A percentile compares a stretch with the other conserved stretches of the same genome.
Conservation (phyloP, 1,140 invertebrate species). For the Calliopsis andreniformis region DNA sequence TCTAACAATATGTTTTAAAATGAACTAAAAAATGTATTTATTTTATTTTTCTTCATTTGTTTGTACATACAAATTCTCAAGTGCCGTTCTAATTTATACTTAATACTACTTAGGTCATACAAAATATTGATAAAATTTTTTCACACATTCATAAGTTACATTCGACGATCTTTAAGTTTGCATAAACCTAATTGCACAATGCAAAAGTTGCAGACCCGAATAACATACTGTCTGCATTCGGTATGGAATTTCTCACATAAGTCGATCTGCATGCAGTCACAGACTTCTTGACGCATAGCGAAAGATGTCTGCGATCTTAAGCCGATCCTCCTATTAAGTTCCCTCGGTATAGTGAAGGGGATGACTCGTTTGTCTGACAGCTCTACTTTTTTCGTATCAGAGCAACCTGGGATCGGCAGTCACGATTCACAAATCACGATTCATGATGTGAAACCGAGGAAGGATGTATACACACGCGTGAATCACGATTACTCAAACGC, state of each 20-base stretch:
- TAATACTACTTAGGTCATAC: too few relatives aligned
- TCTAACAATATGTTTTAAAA: too few relatives aligned
- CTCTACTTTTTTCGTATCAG: conserved; percentile 49
- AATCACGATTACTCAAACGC: not conserved
- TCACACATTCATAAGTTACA: too few relatives aligned
- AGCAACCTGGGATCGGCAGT: conserved; percentile 66
- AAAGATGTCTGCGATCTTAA: conserved; percentile 26
- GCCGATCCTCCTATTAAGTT: conserved; percentile 37
- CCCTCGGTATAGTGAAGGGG: conserved; percentile 17
- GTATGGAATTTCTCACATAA: conserved; percentile 24
- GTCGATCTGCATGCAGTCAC: not conserved
- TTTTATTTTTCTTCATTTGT: too few relatives aligned
- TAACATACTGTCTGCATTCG: not conserved
- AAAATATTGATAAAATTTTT: too few relatives aligned
- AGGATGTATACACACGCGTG: conserved; percentile 17
- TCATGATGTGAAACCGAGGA: conserved; percentile 54
- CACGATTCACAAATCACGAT: conserved; percentile 58
- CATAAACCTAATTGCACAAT: not conserved
- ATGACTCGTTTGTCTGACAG: conserved; percentile 44
- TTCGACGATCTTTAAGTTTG: not conserved
- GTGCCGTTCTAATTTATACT: too few relatives aligned
- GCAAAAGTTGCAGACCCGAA: not conserved
- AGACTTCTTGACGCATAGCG: not conserved
- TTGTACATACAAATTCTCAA: too few relatives aligned
- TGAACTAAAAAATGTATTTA: too few relatives aligned